Evolutionary conservation across 1,140 invertebrate genomes (phyloP).

Genomic region (Copidosoma floridanum): DNA sequence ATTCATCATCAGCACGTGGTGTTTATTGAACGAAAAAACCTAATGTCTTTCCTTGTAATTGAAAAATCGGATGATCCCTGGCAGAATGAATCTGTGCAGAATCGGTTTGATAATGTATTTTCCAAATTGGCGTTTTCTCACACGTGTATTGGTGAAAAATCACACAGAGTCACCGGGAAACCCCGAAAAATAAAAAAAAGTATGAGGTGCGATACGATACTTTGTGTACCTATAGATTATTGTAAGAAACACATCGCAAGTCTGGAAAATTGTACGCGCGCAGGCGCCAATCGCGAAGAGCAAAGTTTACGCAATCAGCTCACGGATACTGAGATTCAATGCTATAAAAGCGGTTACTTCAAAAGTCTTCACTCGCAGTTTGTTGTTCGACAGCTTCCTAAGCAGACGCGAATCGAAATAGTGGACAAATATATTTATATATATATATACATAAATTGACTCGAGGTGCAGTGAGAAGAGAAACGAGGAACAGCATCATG

Average conservation of each 20-base stretch:
- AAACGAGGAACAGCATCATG: too few species aligned
- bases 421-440: not conserved
- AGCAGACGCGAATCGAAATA: not conserved
- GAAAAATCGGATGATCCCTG: too few species aligned
- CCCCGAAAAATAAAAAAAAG: slow-evolving; percentile 8
- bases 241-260: too few species aligned
- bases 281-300: not conserved
- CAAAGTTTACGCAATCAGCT: slow-evolving; percentile 11
- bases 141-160: too few species aligned
- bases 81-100: too few species aligned
- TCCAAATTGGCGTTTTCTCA: too few species aligned
- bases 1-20: too few species aligned
- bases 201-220: not conserved
- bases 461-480: too few species aligned
- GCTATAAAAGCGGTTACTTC: slow-evolving; percentile 25
- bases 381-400: not conserved
- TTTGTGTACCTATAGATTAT: not conserved
- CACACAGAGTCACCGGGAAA: too few species aligned
- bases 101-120: too few species aligned
- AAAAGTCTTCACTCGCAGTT: slow-evolving; percentile 9
- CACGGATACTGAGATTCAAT: not conserved
- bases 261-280: not conserved
- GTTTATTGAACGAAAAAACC: too few species aligned
- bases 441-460: not conserved
- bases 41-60: too few species aligned